phyloP scores from a whole-genome alignment of 2,797 vertebrate genomes.

The Mastacembelus armatus region DNA sequence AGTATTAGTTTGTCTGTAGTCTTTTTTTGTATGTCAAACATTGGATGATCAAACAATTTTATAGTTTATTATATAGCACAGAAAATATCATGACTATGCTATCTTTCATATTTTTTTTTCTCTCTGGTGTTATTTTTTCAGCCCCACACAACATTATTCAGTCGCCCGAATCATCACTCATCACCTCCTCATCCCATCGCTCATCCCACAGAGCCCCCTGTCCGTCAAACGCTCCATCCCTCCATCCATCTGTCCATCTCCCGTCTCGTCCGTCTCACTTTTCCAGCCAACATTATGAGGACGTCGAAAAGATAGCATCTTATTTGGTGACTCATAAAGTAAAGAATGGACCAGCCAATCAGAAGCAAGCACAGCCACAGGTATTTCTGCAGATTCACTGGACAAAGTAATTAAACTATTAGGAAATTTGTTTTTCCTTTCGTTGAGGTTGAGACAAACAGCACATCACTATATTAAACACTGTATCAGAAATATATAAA shows the following conservation, averaged over 20 bases:
- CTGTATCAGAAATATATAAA: too few relatives aligned
- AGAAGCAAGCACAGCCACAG: slow-evolving; percentile 57
- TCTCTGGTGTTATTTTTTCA: slow-evolving; percentile 18
- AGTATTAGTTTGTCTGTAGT: neutral
- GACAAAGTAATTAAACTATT: too few relatives aligned
- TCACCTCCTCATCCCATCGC: slow-evolving; percentile 27
- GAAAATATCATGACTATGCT: too few relatives aligned
- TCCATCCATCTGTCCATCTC: slow-evolving; percentile 38
- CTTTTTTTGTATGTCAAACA: neutral
- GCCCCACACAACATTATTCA: slow-evolving; percentile 36
- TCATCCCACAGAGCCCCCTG: slow-evolving; percentile 30
- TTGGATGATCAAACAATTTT: neutral
- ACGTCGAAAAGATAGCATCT: slow-evolving; percentile 39
- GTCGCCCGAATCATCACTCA: slow-evolving; percentile 45
- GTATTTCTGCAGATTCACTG: too few relatives aligned
- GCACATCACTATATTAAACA: neutral
- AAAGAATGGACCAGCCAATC: slow-evolving; percentile 33
- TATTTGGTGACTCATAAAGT: slow-evolving; percentile 41
- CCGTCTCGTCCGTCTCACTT: slow-evolving; percentile 36
- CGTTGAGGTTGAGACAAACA: neutral
- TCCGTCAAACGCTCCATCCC: slow-evolving; percentile 32
- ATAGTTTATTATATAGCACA: too few relatives aligned
- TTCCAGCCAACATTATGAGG: slow-evolving; percentile 36
- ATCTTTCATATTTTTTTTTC: neutral
- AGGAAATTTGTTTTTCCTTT: too few relatives aligned